A percentile compares a stretch with the other conserved stretches of the same genome.
Evolutionary conservation across 1,140 invertebrate species (phyloP).

Genomic region (Diachasma alloeum): DNA sequence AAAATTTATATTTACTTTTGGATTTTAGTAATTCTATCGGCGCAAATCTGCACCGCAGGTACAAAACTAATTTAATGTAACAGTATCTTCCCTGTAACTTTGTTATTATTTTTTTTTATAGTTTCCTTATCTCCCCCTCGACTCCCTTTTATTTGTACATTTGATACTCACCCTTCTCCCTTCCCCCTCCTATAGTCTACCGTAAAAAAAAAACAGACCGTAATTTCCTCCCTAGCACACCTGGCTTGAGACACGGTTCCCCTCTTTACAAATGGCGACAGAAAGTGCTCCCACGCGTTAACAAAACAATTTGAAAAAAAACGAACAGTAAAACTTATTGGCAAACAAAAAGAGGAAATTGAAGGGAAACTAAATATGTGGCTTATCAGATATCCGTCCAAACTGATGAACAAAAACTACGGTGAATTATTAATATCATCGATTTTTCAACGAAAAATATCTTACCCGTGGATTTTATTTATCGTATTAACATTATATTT

Average conservation of each 20-base stretch:
- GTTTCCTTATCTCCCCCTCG: neutral
- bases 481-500: neutral
- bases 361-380: conserved; percentile 30
- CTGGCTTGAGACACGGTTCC: neutral
- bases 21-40: neutral
- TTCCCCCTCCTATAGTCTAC: neutral
- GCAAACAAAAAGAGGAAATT: conserved; percentile 4
- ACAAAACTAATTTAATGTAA: neutral
- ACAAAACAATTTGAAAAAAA: neutral
- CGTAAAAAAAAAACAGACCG: neutral
- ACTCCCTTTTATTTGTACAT: conserved; percentile 22
- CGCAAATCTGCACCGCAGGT: conserved; percentile 5
- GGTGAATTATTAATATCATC: too few species aligned
- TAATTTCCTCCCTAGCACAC: too few species aligned
- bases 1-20: neutral
- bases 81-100: neutral
- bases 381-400: conserved; percentile 60
- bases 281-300: conserved; percentile 19
- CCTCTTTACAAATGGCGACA: neutral
- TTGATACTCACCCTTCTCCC: neutral
- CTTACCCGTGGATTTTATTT: neutral
- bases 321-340: conserved; percentile 6
- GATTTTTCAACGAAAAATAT: too few species aligned
- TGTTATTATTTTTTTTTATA: conserved; percentile 10
- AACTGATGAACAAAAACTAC: conserved; percentile 21